These are phyloP conservation scores for Sylvilagus floridanus DNA, from an alignment of 2,797 vertebrate species.

Conservation along the genomic window DNA sequence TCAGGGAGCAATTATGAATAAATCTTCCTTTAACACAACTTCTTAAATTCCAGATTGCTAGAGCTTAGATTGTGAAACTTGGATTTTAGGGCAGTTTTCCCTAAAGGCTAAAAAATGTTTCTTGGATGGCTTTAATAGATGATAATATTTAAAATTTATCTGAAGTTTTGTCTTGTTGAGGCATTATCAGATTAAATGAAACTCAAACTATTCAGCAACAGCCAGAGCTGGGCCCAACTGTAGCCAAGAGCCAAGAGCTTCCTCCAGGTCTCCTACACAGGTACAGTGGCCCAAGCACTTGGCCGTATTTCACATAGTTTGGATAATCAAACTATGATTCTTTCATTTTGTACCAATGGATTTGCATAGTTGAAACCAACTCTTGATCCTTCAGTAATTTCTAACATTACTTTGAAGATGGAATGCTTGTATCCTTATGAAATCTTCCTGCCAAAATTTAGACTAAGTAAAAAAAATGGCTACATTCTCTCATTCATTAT, in stretches of 20 bases:
- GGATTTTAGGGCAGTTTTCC: background rate
- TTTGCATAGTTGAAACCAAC: background rate
- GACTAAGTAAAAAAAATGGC: slow-evolving; percentile 11
- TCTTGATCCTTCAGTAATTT: background rate
- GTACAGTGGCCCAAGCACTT: no score
- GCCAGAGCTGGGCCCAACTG: no score
- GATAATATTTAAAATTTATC: background rate
- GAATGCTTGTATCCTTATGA: background rate
- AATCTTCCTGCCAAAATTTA: slow-evolving; percentile 13
- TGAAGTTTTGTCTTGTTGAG: background rate
- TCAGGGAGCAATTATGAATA: background rate
- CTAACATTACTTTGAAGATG: background rate
- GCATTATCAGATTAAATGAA: slow-evolving; percentile 44
- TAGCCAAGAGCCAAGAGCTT: no score
- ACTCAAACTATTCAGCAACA: background rate
- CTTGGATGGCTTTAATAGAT: background rate
- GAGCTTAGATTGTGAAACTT: background rate
- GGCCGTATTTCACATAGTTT: no score
- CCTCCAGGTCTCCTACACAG: no score
- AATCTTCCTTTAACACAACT: background rate
- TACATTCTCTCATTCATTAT: background rate
- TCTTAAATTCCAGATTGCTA: background rate
- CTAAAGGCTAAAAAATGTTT: background rate
- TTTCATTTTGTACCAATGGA: background rate
- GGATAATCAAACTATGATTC: background rate